Base-by-base conservation (phyloP, 2,797 vertebrate genomes). In the Zalophus californianus region DNA sequence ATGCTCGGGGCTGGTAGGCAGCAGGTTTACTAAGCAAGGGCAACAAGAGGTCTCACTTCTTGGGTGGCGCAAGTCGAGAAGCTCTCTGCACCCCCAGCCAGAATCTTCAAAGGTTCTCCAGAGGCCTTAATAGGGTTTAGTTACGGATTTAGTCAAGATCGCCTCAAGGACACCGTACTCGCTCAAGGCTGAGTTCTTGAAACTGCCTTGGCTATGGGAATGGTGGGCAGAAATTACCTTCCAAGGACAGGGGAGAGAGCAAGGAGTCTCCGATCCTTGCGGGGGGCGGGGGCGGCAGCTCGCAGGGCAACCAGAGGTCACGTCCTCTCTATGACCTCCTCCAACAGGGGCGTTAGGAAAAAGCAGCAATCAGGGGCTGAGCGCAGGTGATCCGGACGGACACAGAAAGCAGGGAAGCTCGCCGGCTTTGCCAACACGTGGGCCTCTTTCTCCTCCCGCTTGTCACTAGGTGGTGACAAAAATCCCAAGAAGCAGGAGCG, bases 391-490 rank as follows among this genome's bases (percentile, higher is more conserved):
- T 4, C 41, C 4, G 8, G 72, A 44, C 0, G 14, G 14, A 14
- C 25, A 9, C 41, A 29, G 41, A 75, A 29, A 48, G 41, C 35
- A 5, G 68, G 21, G 35, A 35, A 16, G n/a, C n/a, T 35, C 18
- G 3, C 16, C 9, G 2, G 4, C 64, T 5, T 4, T 4, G 9
- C 66, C 12, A 44, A 13, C 41, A 4, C 3, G 23, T 8, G 23
- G 23, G 41, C 12, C 13, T 4, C 21, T 9, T 7, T 23, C 35
- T 72, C 5, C 35, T 41, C 68, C 70, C 27, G 38, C 23, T 73
- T 73, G 23, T 73, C 72, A 29, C 72, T 14, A 48, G 7, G 1
- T 5, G 14, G 41, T 44, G 41, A 48, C 72, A 75, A 15, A 27
- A 44, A 18, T 29, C 41, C 41, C 14, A 9, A 29, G 73, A 29